Percentiles rank a stretch among this genome's conserved stretches.
Conservation (phyloP, 2,888 invertebrate genomes). For the Nemurella pictetii region DNA sequence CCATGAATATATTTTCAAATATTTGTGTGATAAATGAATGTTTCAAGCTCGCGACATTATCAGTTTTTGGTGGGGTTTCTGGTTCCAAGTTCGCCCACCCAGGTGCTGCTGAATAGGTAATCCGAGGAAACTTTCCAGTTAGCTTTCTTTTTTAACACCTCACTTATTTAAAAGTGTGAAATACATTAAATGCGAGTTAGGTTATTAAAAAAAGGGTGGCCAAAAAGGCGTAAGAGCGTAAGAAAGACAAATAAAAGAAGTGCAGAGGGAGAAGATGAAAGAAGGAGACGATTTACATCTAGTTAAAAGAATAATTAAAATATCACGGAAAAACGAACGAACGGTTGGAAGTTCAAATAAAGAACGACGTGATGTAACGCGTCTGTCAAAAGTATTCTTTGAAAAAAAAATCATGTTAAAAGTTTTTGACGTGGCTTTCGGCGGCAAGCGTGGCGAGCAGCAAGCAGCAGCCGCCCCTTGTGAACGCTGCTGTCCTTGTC, state of each 20-base stretch:
- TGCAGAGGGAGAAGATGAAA: conserved; percentile 31
- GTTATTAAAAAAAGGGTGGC: conserved; percentile 36
- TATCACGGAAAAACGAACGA: conserved; percentile 36
- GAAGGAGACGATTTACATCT: conserved; percentile 39
- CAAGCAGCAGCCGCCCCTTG: too few relatives aligned
- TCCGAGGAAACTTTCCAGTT: not conserved
- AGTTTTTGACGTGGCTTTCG: conserved; percentile 28
- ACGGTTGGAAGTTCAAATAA: conserved; percentile 19
- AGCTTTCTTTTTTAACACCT: conserved; percentile 9
- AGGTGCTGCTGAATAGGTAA: not conserved
- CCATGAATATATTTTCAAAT: too few relatives aligned
- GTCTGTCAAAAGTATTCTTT: conserved; percentile 25
- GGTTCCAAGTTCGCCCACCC: too few relatives aligned
- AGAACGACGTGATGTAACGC: not conserved
- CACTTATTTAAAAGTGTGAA: conserved; percentile 33
- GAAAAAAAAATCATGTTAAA: not conserved
- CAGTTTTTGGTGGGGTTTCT: too few relatives aligned
- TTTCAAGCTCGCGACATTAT: too few relatives aligned
- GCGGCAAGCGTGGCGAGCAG: too few relatives aligned
- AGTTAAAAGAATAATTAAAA: conserved; percentile 42
- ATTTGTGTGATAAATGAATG: too few relatives aligned
- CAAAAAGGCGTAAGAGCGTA: conserved; percentile 35
- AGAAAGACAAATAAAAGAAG: conserved; percentile 33
- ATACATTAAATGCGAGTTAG: conserved; percentile 32
- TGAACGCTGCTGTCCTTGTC: too few relatives aligned